A percentile compares a stretch with the other conserved stretches of the same genome.
Evolutionary conservation across 2,113 vertebrate genomes (phyloP).

Genomic region (Mirza zaza): DNA sequence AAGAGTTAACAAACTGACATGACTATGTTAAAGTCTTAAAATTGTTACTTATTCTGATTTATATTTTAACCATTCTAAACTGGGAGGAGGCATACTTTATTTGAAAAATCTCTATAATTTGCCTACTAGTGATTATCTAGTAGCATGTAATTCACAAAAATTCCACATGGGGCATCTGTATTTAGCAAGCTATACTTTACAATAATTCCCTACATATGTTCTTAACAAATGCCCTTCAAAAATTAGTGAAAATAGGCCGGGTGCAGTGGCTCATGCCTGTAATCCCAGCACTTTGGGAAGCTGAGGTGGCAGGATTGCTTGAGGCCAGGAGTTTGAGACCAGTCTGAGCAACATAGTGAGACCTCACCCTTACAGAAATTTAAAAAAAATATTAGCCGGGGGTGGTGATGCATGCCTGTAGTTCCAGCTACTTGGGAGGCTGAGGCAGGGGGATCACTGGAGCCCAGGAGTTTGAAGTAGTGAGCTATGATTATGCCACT

Average conservation of each 20-base stretch:
- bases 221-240: conserved; percentile 26
- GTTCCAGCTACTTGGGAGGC: too few relatives aligned
- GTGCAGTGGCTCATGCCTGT: too few relatives aligned
- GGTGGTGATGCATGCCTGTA: too few relatives aligned
- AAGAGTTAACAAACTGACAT: conserved; percentile 29
- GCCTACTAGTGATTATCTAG: background rate
- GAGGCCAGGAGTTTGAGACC: too few relatives aligned
- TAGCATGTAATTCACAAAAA: conserved; percentile 28
- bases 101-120: conserved; percentile 40
- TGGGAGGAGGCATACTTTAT: background rate
- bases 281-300: too few relatives aligned
- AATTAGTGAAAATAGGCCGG: background rate
- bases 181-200: conserved; percentile 28
- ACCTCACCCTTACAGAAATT: too few relatives aligned
- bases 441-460: too few relatives aligned
- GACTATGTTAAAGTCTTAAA: background rate
- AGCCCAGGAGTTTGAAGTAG: too few relatives aligned
- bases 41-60: conserved; percentile 33
- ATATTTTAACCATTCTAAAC: conserved; percentile 34
- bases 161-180: background rate
- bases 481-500: too few relatives aligned
- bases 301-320: too few relatives aligned
- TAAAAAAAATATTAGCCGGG: too few relatives aligned
- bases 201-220: conserved; percentile 5
- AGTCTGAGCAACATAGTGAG: too few relatives aligned